Percentiles rank a stretch among this genome's conserved stretches.
phyloP scores from a whole-genome alignment of 2,888 invertebrate species.

The Deilephila elpenor region DNA sequence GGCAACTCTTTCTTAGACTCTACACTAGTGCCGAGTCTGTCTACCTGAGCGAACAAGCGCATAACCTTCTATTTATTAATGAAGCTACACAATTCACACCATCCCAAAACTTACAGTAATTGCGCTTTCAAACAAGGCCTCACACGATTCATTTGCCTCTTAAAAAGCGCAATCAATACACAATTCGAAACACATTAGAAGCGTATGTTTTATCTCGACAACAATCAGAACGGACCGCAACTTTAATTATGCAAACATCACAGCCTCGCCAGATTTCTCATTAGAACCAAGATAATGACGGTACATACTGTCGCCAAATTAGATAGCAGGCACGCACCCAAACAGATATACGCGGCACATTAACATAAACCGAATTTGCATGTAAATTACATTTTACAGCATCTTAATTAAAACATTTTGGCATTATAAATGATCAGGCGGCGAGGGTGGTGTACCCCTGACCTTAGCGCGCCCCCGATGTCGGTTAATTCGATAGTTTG shows the following conservation, averaged over 20 bases:
- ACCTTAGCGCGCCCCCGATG: constrained; percentile 66
- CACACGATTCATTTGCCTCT: background rate
- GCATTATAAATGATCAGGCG: constrained; percentile 85
- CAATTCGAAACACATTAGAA: constrained; percentile 59
- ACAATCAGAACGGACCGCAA: constrained; percentile 82
- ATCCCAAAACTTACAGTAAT: too few species aligned
- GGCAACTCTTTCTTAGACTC: too few species aligned
- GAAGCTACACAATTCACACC: too few species aligned
- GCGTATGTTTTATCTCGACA: constrained; percentile 78
- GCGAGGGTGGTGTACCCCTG: constrained; percentile 70
- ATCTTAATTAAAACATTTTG: constrained; percentile 86
- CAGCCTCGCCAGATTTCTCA: constrained; percentile 85
- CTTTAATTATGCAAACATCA: constrained; percentile 85
- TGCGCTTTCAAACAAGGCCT: background rate
- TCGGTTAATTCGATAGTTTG: constrained; percentile 75
- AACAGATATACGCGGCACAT: constrained; percentile 84
- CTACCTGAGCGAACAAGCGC: too few species aligned
- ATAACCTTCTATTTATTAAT: too few species aligned
- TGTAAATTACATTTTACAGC: constrained; percentile 86
- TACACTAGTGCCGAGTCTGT: too few species aligned
- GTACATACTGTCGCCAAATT: constrained; percentile 85
- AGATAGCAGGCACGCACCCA: constrained; percentile 85
- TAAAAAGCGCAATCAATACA: background rate
- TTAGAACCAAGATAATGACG: constrained; percentile 85
- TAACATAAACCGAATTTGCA: constrained; percentile 86